phyloP scores from a whole-genome alignment of 2,113 vertebrate species.

The Takifugu flavidus region DNA sequence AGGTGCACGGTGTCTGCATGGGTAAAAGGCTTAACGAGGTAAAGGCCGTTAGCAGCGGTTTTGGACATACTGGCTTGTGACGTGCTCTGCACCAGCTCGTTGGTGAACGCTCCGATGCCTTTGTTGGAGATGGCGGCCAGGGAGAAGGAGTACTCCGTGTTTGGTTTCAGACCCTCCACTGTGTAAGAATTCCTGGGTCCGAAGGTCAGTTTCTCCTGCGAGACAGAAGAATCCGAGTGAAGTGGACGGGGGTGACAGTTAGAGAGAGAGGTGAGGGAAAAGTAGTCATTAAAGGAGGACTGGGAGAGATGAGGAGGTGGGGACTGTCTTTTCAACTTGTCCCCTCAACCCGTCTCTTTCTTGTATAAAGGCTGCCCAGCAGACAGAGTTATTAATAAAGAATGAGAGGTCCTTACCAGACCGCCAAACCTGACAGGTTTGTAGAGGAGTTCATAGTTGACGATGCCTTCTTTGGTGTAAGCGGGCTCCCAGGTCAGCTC shows the following conservation, averaged over 20 bases:
- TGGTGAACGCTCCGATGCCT: constrained; percentile 94
- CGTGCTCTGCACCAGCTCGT: constrained; percentile 89
- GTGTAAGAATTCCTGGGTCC: constrained; percentile 83
- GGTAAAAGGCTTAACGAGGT: constrained; percentile 13
- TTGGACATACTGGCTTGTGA: constrained; percentile 95
- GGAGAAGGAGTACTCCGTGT: constrained; percentile 94
- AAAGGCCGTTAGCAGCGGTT: not conserved
- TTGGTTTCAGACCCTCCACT: constrained; percentile 89
- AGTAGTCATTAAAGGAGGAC: constrained; percentile 19
- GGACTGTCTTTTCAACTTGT: constrained; percentile 37
- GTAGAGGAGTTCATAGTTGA: constrained; percentile 93
- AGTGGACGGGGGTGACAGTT: too few relatives aligned
- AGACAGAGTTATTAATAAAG: constrained; percentile 16
- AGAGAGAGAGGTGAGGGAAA: constrained; percentile 11
- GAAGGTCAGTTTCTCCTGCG: constrained; percentile 86
- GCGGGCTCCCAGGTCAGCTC: constrained; percentile 88
- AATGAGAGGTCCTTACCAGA: constrained; percentile 75
- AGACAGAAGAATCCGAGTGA: constrained; percentile 15
- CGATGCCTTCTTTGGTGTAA: constrained; percentile 86
- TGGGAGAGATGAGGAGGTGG: constrained; percentile 16
- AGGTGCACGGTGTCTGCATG: constrained; percentile 24
- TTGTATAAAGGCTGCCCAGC: constrained; percentile 15
- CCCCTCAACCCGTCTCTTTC: constrained; percentile 18
- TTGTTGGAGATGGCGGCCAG: constrained; percentile 91
- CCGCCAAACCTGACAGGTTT: constrained; percentile 83